Conservation (phyloP, 2,888 invertebrate species). For the Zaprionus bogoriensis region DNA sequence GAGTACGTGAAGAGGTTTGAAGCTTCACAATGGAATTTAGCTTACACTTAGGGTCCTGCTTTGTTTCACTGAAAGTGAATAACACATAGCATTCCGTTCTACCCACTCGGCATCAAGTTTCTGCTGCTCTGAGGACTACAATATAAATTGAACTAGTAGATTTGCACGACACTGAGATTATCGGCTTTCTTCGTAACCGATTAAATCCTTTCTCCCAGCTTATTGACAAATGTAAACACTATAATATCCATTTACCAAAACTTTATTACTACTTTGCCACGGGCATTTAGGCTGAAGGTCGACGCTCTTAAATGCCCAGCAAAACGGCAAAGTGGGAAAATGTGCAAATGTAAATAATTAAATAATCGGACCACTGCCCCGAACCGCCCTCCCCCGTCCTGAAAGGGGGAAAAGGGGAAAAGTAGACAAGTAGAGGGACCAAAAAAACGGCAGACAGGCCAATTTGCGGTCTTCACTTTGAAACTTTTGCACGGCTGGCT, state of each 20-base stretch:
- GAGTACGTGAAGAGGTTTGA: neutral
- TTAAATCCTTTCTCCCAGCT: neutral
- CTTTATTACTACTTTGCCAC: conserved; percentile 25
- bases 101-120: too few relatives aligned
- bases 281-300: neutral
- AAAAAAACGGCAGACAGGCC: conserved; percentile 38
- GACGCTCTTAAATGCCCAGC: too few relatives aligned
- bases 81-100: too few relatives aligned
- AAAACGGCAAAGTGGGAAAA: neutral
- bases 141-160: too few relatives aligned
- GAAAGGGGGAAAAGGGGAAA: neutral
- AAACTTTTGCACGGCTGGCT: conserved; percentile 30
- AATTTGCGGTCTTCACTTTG: conserved; percentile 52
- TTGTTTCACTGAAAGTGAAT: neutral
- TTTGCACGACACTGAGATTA: too few relatives aligned
- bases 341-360: neutral
- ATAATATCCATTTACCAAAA: conserved; percentile 20
- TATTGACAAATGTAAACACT: conserved; percentile 1
- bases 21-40: too few relatives aligned
- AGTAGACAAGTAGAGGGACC: neutral
- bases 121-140: too few relatives aligned
- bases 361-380: neutral
- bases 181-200: too few relatives aligned
- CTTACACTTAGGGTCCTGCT: too few relatives aligned
- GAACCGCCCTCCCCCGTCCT: neutral